Conservation (phyloP, 2,888 invertebrate species). For the Pteria penguin region DNA sequence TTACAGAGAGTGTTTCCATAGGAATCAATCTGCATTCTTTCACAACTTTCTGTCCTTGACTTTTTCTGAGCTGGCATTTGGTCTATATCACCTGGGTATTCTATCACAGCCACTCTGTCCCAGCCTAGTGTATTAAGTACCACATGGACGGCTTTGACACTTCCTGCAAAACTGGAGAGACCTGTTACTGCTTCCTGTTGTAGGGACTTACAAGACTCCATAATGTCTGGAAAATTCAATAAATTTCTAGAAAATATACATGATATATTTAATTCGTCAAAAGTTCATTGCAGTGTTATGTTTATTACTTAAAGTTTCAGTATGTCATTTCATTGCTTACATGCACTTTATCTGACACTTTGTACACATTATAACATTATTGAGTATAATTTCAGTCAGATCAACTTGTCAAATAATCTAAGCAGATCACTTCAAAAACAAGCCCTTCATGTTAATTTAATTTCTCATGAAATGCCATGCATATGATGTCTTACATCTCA, state of each 20-base stretch:
- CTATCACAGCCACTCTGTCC: constrained; percentile 65
- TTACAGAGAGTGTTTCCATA: constrained; percentile 65
- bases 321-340: too few relatives aligned
- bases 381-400: too few relatives aligned
- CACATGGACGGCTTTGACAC: background rate
- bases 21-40: constrained; percentile 53
- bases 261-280: background rate
- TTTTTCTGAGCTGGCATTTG: constrained; percentile 45
- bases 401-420: too few relatives aligned
- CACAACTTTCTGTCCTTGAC: constrained; percentile 19
- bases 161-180: background rate
- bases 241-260: too few relatives aligned
- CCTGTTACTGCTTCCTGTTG: constrained; percentile 13
- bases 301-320: too few relatives aligned
- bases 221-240: constrained; percentile 46
- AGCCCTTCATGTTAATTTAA: too few relatives aligned
- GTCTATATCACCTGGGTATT: constrained; percentile 37
- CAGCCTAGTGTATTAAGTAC: constrained; percentile 66
- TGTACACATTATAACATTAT: too few relatives aligned
- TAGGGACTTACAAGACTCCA: constrained; percentile 37
- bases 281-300: background rate
- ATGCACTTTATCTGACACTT: too few relatives aligned
- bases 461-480: too few relatives aligned
- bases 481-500: too few relatives aligned
- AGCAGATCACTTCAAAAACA: too few relatives aligned